phyloP scores from a whole-genome alignment of 2,113 vertebrate genomes.

The Tragulus kanchil region DNA sequence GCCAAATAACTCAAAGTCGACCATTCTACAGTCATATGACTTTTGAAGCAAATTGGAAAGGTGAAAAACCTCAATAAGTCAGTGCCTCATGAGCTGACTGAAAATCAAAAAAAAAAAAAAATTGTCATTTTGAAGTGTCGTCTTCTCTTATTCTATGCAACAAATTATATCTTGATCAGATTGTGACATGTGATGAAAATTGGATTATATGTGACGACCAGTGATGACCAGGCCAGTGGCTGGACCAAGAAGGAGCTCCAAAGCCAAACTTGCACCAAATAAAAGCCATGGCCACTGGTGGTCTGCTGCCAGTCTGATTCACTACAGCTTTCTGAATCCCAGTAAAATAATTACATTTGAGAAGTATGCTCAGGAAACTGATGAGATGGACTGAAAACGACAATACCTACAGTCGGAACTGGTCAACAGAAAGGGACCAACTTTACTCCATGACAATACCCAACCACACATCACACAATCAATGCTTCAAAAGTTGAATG shows the following conservation, averaged over 20 bases:
- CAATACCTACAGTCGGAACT: neutral
- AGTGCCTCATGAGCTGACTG: neutral
- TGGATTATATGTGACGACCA: neutral
- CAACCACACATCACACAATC: neutral
- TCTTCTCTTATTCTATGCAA: neutral
- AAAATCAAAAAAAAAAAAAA: no score
- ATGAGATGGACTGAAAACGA: neutral
- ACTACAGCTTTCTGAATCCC: neutral
- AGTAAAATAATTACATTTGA: neutral
- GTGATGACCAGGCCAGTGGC: neutral
- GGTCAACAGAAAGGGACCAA: neutral
- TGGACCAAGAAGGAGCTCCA: neutral
- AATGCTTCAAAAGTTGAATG: neutral
- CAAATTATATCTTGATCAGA: neutral
- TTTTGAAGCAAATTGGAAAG: neutral
- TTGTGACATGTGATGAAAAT: neutral
- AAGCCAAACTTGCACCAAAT: neutral
- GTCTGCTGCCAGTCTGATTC: neutral
- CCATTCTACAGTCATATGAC: neutral
- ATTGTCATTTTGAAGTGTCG: neutral
- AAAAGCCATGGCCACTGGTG: neutral
- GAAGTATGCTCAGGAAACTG: neutral
- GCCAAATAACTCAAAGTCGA: accelerated
- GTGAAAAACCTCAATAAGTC: neutral
- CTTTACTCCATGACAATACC: neutral